Evolutionary conservation across 1,140 invertebrate species (phyloP), one percentile per base, ranked within the genome.

Genomic region (Diuraphis noxia): DNA sequence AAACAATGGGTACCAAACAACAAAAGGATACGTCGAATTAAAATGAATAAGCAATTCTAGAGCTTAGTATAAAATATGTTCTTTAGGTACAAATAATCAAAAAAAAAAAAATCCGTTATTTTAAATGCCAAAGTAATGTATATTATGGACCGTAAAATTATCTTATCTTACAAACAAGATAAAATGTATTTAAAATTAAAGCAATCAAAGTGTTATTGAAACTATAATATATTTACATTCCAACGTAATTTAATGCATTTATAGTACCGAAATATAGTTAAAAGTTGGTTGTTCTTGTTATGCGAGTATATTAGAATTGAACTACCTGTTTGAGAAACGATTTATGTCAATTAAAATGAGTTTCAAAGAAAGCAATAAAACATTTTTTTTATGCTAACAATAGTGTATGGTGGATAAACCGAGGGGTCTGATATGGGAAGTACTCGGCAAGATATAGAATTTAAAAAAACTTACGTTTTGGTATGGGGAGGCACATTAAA

Each of bases 1-100:
- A 82, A 91, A 91, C 89, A 91, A 91, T 91, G 46, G 77, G 25
- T n/a, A 46, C 30, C 43, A 52, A 91, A 82, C 89, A 91, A 88
- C 86, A 88, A 88, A 63, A 88, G 52, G 38, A 63, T 38, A 87
- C 52, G 49, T 86, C 85, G 52, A 56, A 56, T 88, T 6, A 38
- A 88, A 56, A 63, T 40, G 36, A 88, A 88, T 88, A 88, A 88
- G 23, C 49, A 40, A 56, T 88, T 63, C 49, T 63, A 88, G 36
- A 30, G 49, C 49, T 88, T 56, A 88, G 63, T 86, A 49, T 63
- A 72, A 72, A 63, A 88, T 63, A 63, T 49, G 34, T 86, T 52
- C 9, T 21, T 86, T 17, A 34, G 30, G 41, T 38, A 46, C n/a
- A 43, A 49, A 86, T 49, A 86, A 49, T 23, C n/a, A 34, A 49